Evolutionary conservation across 2,888 invertebrate species (phyloP), one percentile per base, ranked within the genome.

Genomic region (Mesochorus sp.): DNA sequence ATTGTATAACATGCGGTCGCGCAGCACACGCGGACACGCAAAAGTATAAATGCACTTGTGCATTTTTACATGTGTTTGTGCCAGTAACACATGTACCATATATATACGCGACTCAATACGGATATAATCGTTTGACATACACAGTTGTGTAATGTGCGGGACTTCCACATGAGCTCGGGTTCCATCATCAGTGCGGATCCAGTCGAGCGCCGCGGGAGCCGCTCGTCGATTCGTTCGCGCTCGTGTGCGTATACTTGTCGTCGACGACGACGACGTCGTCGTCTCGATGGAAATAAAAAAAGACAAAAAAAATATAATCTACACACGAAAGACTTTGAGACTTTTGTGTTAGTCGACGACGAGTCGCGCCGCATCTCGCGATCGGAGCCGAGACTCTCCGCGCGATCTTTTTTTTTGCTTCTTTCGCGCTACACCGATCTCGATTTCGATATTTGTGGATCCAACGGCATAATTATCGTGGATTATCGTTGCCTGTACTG

Each of bases 121-220:
- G 83, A 84, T 81, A 84, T 85, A 85, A 86, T 86, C 87, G 85
- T 84, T 86, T 71, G 82, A 76, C 83, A n/a, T n/a, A n/a, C n/a
- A 84, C 75, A 74, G 84, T 86, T 85, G 85, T 86, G 83, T 81
- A 86, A 87, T 81, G 75, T 71, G 59, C 62, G 74, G 66, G 71
- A 75, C 78, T 70, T 75, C 75, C 78, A 79, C 71, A 75, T 59
- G 57, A 70, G 68, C 57, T 73, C 61, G 75, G 34, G 78, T 79
- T 79, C 78, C 75, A 79, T 79, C 78, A 79, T 66, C 78, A 79
- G 83, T 81, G 83, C 79, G 81, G 75, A 83, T 83, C 81, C 84
- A 85, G 86, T 83, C 82, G 82, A 82, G 80, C 78, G 55, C 79
- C 82, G 80, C 80, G 81, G 71, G 80, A 76, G 67, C 79, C 80